Conservation (phyloP, 2,113 vertebrate genomes). For the Pterocles gutturalis region DNA sequence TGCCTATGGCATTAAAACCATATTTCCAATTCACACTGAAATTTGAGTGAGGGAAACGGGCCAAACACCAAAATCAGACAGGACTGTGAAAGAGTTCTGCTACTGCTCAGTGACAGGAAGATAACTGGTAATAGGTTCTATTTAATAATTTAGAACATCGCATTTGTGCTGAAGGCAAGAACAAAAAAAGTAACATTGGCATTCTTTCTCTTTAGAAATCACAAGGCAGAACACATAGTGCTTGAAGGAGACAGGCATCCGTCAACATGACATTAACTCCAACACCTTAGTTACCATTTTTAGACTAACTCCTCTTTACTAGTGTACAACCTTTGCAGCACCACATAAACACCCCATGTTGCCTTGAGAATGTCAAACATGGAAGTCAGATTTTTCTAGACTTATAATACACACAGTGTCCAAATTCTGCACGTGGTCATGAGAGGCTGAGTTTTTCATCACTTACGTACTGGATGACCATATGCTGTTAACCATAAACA, state of each 20-base stretch:
- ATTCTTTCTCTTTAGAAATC: constrained; percentile 73
- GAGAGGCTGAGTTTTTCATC: not conserved
- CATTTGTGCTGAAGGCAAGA: constrained; percentile 73
- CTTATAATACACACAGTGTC: not conserved
- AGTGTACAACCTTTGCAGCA: not conserved
- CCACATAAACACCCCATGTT: not conserved
- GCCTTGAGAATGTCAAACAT: not conserved
- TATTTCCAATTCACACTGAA: not conserved
- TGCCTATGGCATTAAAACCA: not conserved
- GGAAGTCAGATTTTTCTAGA: not conserved
- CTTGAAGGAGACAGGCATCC: constrained; percentile 72
- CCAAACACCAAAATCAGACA: constrained; percentile 20
- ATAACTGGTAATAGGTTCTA: constrained; percentile 56
- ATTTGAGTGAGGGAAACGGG: not conserved
- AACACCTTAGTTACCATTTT: constrained; percentile 33
- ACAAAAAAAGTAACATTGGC: constrained; percentile 54
- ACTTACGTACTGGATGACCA: not conserved
- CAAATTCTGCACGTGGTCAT: not conserved
- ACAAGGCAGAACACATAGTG: constrained; percentile 66
- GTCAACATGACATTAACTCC: constrained; percentile 66
- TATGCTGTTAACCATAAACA: not conserved
- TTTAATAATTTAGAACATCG: constrained; percentile 73
- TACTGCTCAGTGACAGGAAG: constrained; percentile 57
- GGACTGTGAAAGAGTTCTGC: constrained; percentile 59
- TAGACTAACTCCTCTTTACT: not conserved